Conservation (phyloP, 2,113 vertebrate genomes). For the Actinemys pallida region DNA sequence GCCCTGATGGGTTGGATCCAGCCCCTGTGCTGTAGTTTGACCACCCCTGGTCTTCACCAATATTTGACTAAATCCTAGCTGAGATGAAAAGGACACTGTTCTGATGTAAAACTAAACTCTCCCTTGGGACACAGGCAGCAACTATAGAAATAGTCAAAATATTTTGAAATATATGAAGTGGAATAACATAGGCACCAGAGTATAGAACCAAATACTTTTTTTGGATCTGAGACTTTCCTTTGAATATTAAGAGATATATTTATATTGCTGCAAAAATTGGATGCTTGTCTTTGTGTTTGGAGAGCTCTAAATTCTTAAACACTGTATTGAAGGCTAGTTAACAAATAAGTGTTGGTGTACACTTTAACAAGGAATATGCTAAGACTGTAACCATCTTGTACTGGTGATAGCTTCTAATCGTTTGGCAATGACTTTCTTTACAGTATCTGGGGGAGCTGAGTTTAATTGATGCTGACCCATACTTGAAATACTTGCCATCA, state of each 20-base stretch:
- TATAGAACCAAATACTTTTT: not conserved
- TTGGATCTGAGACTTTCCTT: not conserved
- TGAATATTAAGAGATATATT: not conserved
- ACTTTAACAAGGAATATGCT: not conserved
- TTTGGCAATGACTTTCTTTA: not conserved
- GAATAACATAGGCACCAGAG: not conserved
- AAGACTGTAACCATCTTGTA: not conserved
- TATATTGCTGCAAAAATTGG: not conserved
- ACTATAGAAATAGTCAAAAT: not conserved
- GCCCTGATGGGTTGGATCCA: too few relatives aligned
- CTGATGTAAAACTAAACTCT: not conserved
- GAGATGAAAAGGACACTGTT: too few relatives aligned
- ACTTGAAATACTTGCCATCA: constrained; percentile 94
- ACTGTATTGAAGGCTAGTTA: not conserved
- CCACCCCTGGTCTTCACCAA: too few relatives aligned
- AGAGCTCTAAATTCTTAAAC: too few relatives aligned
- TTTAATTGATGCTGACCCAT: constrained; percentile 93
- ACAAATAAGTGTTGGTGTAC: not conserved
- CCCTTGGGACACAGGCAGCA: not conserved
- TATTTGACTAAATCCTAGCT: not conserved
- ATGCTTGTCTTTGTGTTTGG: not conserved
- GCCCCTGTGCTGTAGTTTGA: too few relatives aligned
- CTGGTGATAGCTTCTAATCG: not conserved
- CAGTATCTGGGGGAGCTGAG: constrained; percentile 96
- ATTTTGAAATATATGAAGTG: not conserved